Conservation (phyloP, 1,140 invertebrate genomes). For the Conus ventricosus region DNA sequence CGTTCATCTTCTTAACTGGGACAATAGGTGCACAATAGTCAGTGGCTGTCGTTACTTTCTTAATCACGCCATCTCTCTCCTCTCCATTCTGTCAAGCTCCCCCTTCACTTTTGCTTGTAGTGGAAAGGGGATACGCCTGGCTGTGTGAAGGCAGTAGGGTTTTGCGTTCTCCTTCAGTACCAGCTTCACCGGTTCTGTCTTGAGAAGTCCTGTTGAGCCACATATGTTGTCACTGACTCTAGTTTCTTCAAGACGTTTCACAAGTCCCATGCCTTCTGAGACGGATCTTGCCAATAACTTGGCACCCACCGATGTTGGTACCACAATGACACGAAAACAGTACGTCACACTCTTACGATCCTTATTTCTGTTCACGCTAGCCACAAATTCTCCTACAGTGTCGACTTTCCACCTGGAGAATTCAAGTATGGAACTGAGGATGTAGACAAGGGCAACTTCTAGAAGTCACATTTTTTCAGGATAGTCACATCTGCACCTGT, state of each 20-base stretch:
- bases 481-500: no score
- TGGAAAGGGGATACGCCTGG: slow-evolving; percentile 60
- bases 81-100: slow-evolving; percentile 33
- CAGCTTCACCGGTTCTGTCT: slow-evolving; percentile 44
- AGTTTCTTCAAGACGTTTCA: not conserved
- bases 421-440: no score
- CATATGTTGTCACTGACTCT: not conserved
- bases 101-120: slow-evolving; percentile 60
- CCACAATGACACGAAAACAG: no score
- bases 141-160: slow-evolving; percentile 48
- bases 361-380: no score
- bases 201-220: not conserved
- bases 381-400: no score
- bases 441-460: no score
- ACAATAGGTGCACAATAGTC: no score
- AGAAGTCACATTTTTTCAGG: no score
- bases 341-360: no score
- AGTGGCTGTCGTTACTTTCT: no score
- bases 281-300: not conserved
- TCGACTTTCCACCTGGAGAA: no score
- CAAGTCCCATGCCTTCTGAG: slow-evolving; percentile 3
- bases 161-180: slow-evolving; percentile 36
- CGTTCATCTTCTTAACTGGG: no score
- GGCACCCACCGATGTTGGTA: not conserved
- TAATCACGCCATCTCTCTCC: slow-evolving; percentile 56